Percentiles rank a stretch among this genome's conserved stretches.
phyloP scores from a whole-genome alignment of 2,797 vertebrate species.

The Diplodus puntazzo region DNA sequence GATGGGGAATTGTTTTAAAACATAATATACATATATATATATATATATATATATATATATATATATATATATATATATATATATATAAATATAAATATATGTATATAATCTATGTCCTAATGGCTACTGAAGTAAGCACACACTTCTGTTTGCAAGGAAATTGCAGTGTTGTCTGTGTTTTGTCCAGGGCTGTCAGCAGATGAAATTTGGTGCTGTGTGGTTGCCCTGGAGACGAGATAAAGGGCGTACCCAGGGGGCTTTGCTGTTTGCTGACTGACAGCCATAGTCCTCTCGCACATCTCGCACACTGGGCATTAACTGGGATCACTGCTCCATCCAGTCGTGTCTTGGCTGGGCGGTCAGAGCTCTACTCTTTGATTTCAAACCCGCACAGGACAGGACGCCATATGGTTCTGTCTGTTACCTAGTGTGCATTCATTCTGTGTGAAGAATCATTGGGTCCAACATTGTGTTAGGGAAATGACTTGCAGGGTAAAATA shows the following conservation, averaged over 20 bases:
- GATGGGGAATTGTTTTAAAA: too few relatives aligned
- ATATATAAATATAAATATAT: too few relatives aligned
- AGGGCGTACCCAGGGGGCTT: constrained; percentile 62
- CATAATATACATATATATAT: too few relatives aligned
- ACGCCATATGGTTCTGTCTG: constrained; percentile 27
- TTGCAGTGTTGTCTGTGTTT: constrained; percentile 62
- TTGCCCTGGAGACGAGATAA: constrained; percentile 79
- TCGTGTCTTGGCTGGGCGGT: constrained; percentile 53
- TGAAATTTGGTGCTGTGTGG: constrained; percentile 71
- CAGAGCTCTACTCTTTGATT: constrained; percentile 53
- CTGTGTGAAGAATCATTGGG: constrained; percentile 40
- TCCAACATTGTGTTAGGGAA: constrained; percentile 15
- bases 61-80: too few relatives aligned
- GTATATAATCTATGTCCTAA: background rate
- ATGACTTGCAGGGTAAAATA: constrained; percentile 18
- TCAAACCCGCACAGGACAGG: constrained; percentile 36
- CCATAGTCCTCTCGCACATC: constrained; percentile 42
- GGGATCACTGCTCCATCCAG: constrained; percentile 37
- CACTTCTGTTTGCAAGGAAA: constrained; percentile 8
- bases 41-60: too few relatives aligned
- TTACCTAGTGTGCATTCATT: background rate
- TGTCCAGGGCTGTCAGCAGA: constrained; percentile 66
- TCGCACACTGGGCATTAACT: constrained; percentile 51
- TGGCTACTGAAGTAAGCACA: constrained; percentile 12
- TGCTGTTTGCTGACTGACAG: constrained; percentile 69